Evolutionary conservation across 2,797 vertebrate genomes (phyloP).

Genomic region (Synanceia verrucosa): DNA sequence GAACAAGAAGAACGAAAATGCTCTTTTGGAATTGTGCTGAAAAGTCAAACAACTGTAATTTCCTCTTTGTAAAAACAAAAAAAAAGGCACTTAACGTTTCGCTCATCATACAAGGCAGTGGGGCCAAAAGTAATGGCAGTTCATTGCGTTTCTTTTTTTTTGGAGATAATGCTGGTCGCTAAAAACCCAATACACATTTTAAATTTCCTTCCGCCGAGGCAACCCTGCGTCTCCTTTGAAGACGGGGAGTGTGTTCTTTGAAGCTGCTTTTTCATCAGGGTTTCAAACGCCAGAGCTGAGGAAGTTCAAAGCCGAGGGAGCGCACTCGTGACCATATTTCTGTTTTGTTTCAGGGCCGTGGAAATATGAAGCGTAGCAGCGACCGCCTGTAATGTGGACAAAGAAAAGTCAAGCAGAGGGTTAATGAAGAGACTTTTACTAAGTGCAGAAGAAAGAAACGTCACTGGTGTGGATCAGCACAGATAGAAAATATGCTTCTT

Average conservation of each 20-base stretch:
- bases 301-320: conserved; percentile 81
- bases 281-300: conserved; percentile 78
- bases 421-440: conserved; percentile 64
- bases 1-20: conserved; percentile 18
- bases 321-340: conserved; percentile 74
- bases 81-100: conserved; percentile 60
- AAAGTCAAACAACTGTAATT: conserved; percentile 65
- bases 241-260: conserved; percentile 76
- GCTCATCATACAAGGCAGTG: conserved; percentile 56
- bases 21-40: conserved; percentile 44
- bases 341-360: conserved; percentile 70
- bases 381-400: conserved; percentile 24
- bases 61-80: conserved; percentile 51
- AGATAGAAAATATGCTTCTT: neutral
- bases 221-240: conserved; percentile 79
- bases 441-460: conserved; percentile 65
- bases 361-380: conserved; percentile 60
- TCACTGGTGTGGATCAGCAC: conserved; percentile 12
- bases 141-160: conserved; percentile 73
- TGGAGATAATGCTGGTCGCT: conserved; percentile 74
- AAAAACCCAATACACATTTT: conserved; percentile 75
- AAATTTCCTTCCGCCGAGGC: conserved; percentile 73
- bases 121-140: conserved; percentile 67
- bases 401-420: conserved; percentile 53
- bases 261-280: conserved; percentile 80